These are phyloP conservation scores for Apamea sordens DNA, from an alignment of 2,888 invertebrate species.

Conservation along the genomic window DNA sequence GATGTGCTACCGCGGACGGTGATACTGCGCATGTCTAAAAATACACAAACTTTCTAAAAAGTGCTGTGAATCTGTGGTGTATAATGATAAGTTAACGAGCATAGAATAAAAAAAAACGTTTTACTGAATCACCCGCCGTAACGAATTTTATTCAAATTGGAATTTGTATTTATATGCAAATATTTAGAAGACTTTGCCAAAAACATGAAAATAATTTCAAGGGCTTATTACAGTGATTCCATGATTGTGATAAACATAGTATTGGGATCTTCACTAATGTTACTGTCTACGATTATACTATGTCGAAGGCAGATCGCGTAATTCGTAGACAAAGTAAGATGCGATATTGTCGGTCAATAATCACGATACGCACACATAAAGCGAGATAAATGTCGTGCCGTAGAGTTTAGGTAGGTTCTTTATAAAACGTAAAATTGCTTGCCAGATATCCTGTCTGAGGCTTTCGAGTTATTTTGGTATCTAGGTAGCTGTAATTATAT, in stretches of 20 bases:
- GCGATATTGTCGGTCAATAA: conserved; percentile 55
- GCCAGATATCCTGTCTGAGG: conserved; percentile 53
- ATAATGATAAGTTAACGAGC: conserved; percentile 49
- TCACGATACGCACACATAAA: conserved; percentile 63
- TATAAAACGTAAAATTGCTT: conserved; percentile 54
- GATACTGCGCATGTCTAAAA: conserved; percentile 43
- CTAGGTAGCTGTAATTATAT: conserved; percentile 52
- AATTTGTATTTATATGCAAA: conserved; percentile 38
- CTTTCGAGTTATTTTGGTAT: conserved; percentile 50
- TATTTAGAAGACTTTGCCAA: conserved; percentile 44
- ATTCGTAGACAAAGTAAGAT: conserved; percentile 37
- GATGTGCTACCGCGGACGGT: conserved; percentile 54
- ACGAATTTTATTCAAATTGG: conserved; percentile 45
- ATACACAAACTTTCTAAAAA: conserved; percentile 68
- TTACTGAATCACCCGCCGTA: conserved; percentile 23
- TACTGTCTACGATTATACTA: conserved; percentile 23
- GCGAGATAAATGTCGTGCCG: conserved; percentile 43
- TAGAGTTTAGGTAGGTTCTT: conserved; percentile 34
- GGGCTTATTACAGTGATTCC: conserved; percentile 40
- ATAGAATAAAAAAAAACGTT: conserved; percentile 42
- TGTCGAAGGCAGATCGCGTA: not conserved
- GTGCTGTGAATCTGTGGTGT: conserved; percentile 82
- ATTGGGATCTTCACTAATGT: conserved; percentile 43
- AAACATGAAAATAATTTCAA: conserved; percentile 21
- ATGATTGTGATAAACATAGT: conserved; percentile 51